Base-by-base conservation (phyloP, 2,888 invertebrate genomes). In the Dynastes hyllus region DNA sequence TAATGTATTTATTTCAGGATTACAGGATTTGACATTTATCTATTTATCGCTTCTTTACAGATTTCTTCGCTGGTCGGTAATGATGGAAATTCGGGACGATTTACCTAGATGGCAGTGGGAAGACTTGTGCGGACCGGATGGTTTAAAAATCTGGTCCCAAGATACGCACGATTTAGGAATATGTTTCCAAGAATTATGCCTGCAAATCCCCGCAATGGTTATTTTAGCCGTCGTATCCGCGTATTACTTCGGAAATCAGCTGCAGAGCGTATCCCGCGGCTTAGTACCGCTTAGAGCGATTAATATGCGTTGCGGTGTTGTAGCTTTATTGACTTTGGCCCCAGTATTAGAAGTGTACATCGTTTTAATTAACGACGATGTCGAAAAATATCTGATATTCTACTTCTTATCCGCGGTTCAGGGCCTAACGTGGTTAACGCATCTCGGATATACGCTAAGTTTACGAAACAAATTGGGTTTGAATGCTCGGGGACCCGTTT, bases 111-210 rank as follows among this genome's bases (percentile, higher is more conserved):
- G 86, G 90, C 85, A 84, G 71, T 95, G 95, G 95, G 92, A 92
- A 80, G 92, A 93, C 80, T 91, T 96, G 85, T 96, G 96, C 87
- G 94, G 95, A 75, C 92, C 92, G n/a, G 91, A 91, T 37, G 94
- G 94, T 40, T 89, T 96, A 75, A 90, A 90, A 80, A 92, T 95
- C 32, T 95, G 96, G 92, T 92, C 94, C 85, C 90, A 92, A 9
- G 88, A 91, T 16, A 91, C 92, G 51, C 93, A 94, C 86, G 96
- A 97, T 89, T 91, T 97, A 84, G 93, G 95, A 78, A 90, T 93
- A 79, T 98, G 97, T 88, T 97, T 97, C 87, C 96, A 97, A 88
- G 93, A 95, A 88, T 89, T 97, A 73, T 94, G 93, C 85, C 90
- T 98, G 51, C 93, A 95, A 88, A 92, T 95, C 83, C 96, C 97